Evolutionary conservation across 2,797 vertebrate genomes (phyloP).

Genomic region (Channallabes apus): DNA sequence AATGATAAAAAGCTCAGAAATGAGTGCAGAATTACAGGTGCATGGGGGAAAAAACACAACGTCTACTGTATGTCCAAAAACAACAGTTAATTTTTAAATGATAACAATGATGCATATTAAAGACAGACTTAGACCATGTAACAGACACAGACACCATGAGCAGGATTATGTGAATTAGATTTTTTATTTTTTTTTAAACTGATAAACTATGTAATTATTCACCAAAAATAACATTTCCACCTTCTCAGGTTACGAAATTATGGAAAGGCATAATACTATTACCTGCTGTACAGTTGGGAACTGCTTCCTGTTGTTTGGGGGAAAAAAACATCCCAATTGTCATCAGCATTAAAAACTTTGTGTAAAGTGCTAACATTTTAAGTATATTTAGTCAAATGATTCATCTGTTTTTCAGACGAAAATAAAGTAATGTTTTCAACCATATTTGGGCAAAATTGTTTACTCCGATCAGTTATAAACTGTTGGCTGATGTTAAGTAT

Average conservation of each 20-base stretch:
- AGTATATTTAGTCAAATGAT: neutral
- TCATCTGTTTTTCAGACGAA: neutral
- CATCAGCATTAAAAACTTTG: neutral
- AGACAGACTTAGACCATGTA: neutral
- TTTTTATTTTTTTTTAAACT: too few species aligned
- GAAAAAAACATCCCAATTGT: neutral
- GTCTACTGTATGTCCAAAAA: neutral
- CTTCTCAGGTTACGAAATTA: neutral
- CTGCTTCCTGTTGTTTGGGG: neutral
- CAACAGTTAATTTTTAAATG: neutral
- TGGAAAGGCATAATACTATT: neutral
- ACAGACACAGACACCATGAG: neutral
- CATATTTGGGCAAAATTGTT: neutral
- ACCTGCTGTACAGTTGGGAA: neutral
- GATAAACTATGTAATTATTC: too few species aligned
- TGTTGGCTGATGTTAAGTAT: neutral
- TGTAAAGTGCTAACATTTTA: neutral
- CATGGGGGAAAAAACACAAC: neutral
- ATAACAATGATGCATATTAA: neutral
- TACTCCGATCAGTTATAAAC: neutral
- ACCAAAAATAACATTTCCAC: neutral
- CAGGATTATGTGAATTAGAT: too few species aligned
- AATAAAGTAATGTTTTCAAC: neutral
- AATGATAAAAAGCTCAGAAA: neutral
- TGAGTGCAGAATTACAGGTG: neutral